Evolutionary conservation across 2,888 invertebrate genomes (phyloP).

Genomic region (Oeneis ivallda): DNA sequence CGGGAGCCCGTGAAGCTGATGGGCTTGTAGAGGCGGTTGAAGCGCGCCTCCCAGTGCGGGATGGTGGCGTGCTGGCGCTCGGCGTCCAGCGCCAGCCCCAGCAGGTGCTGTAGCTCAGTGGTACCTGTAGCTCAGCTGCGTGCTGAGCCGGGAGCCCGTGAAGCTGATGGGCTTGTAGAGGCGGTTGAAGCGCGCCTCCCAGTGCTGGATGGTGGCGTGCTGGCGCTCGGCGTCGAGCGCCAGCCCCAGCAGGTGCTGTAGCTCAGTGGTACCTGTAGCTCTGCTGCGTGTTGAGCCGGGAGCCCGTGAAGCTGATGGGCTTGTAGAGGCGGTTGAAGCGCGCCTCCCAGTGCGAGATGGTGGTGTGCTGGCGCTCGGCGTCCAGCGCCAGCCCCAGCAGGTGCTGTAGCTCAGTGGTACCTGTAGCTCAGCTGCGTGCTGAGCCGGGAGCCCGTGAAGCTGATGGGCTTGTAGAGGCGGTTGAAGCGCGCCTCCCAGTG

Average conservation of each 20-base stretch:
- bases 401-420: constrained; percentile 92
- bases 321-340: constrained; percentile 89
- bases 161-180: constrained; percentile 84
- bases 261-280: constrained; percentile 86
- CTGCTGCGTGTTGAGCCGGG: constrained; percentile 83
- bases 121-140: constrained; percentile 83
- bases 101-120: constrained; percentile 93
- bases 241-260: constrained; percentile 92
- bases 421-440: constrained; percentile 84
- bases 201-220: constrained; percentile 93
- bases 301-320: constrained; percentile 79
- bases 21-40: constrained; percentile 87
- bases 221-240: constrained; percentile 94
- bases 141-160: constrained; percentile 81
- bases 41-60: constrained; percentile 93
- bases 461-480: constrained; percentile 85
- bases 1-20: constrained; percentile 80
- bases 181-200: constrained; percentile 92
- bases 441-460: constrained; percentile 79
- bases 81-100: constrained; percentile 93
- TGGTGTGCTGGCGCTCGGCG: constrained; percentile 92
- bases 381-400: constrained; percentile 93
- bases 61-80: constrained; percentile 94
- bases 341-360: constrained; percentile 95
- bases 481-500: constrained; percentile 94